phyloP scores from a whole-genome alignment of 2,113 vertebrate genomes.

The Lethenteron reissneri region DNA sequence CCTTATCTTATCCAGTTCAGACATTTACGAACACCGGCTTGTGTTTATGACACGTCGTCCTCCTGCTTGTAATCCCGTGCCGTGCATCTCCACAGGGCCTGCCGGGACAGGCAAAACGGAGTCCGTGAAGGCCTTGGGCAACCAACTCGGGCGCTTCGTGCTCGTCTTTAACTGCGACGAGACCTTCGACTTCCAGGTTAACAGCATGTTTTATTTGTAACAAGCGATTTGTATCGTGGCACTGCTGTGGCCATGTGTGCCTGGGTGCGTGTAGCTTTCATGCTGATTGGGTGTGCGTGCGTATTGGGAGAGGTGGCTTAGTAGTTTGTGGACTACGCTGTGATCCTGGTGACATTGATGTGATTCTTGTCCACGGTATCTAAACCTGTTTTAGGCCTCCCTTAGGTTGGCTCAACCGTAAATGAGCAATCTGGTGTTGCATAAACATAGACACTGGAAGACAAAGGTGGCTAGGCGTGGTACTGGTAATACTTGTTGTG shows the following conservation, averaged over 20 bases:
- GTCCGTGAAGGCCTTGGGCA: slow-evolving; percentile 62
- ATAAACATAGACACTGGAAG: not conserved
- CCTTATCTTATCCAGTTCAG: too few species aligned
- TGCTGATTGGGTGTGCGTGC: not conserved
- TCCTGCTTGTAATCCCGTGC: too few species aligned
- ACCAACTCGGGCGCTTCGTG: slow-evolving; percentile 48
- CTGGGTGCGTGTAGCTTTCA: not conserved
- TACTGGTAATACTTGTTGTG: not conserved
- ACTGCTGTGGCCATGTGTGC: slow-evolving; percentile 3
- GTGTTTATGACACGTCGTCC: too few species aligned
- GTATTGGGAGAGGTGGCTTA: not conserved
- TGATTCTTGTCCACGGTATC: not conserved
- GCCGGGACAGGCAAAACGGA: slow-evolving; percentile 75
- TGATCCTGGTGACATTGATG: not conserved
- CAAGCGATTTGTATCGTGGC: slow-evolving; percentile 1
- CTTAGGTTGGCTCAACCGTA: too few species aligned
- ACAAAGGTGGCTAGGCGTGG: not conserved
- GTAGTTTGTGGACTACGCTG: not conserved
- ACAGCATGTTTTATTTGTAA: not conserved
- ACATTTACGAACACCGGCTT: too few species aligned
- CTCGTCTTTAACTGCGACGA: slow-evolving; percentile 76
- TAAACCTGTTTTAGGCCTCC: not conserved
- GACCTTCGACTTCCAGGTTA: slow-evolving; percentile 44
- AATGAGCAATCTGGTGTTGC: not conserved
- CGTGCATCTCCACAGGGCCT: slow-evolving; percentile 23